Conservation (phyloP, 2,113 vertebrate species). For the Cacatua alba region DNA sequence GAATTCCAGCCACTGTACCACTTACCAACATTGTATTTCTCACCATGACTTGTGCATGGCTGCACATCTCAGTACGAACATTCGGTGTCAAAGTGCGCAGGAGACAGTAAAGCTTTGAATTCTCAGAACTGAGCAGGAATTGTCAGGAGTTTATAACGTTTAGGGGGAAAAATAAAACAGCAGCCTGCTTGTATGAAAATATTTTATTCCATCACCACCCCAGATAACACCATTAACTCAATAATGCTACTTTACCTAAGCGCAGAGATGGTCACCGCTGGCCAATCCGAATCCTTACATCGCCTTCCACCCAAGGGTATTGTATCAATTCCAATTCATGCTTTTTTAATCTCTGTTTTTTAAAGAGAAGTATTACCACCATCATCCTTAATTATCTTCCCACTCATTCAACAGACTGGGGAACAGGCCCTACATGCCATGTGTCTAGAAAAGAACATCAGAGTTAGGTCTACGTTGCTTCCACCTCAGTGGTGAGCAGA, state of each 20-base stretch:
- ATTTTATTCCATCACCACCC: neutral
- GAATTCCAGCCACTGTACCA: neutral
- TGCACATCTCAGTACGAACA: neutral
- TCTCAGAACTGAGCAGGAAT: neutral
- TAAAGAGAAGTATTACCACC: neutral
- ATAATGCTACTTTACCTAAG: neutral
- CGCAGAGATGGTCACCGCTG: neutral
- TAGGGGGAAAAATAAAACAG: neutral
- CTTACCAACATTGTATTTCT: neutral
- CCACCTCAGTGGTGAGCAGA: neutral
- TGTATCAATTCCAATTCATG: neutral
- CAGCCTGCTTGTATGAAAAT: neutral
- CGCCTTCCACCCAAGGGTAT: neutral
- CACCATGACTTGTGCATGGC: rapidly evolving
- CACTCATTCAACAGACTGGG: neutral
- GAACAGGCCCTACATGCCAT: neutral
- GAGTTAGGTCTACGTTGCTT: neutral
- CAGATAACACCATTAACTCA: neutral
- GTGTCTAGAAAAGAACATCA: neutral
- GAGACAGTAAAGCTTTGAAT: neutral
- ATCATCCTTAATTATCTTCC: neutral
- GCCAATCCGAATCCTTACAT: neutral
- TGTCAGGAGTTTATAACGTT: neutral
- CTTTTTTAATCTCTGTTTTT: neutral
- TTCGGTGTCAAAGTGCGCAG: neutral